These are phyloP conservation scores for Zingel zingel DNA, from an alignment of 2,113 vertebrate species.

Conservation along the genomic window DNA sequence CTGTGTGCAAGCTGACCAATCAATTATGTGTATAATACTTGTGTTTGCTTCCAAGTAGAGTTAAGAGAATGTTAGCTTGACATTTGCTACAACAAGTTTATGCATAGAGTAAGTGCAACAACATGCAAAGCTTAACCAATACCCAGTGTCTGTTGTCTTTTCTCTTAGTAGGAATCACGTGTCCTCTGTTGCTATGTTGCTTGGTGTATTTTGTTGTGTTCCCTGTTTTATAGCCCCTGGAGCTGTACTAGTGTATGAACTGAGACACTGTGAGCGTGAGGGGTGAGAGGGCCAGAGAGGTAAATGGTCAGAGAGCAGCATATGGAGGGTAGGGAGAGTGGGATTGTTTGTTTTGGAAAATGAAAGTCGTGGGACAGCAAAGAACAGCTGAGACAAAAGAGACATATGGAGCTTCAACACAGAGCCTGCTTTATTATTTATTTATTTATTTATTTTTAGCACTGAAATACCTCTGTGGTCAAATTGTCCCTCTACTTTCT, in stretches of 20 bases:
- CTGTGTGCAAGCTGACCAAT: not conserved
- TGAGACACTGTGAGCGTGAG: slow-evolving; percentile 6
- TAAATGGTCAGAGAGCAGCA: slow-evolving; percentile 48
- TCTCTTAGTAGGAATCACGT: not conserved
- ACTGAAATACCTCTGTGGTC: not conserved
- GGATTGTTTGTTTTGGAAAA: slow-evolving; percentile 54
- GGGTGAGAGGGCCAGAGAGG: not conserved
- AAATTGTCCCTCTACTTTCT: slow-evolving; percentile 1
- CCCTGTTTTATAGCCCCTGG: not conserved
- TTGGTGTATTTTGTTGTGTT: not conserved
- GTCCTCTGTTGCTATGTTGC: not conserved
- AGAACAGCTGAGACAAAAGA: slow-evolving; percentile 75
- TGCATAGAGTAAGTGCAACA: not conserved
- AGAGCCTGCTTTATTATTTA: not conserved
- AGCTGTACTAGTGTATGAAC: slow-evolving; percentile 15
- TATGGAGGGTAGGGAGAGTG: slow-evolving; percentile 51
- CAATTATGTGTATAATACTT: not conserved
- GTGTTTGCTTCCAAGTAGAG: not conserved
- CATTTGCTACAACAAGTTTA: not conserved
- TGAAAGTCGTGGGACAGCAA: slow-evolving; percentile 38
- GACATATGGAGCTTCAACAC: slow-evolving; percentile 47
- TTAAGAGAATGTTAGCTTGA: not conserved
- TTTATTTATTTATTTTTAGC: slow-evolving; percentile 1
- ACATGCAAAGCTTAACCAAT: not conserved
- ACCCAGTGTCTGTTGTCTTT: not conserved